Evolutionary conservation across 2,113 vertebrate species (phyloP).

Genomic region (Mirounga angustirostris): DNA sequence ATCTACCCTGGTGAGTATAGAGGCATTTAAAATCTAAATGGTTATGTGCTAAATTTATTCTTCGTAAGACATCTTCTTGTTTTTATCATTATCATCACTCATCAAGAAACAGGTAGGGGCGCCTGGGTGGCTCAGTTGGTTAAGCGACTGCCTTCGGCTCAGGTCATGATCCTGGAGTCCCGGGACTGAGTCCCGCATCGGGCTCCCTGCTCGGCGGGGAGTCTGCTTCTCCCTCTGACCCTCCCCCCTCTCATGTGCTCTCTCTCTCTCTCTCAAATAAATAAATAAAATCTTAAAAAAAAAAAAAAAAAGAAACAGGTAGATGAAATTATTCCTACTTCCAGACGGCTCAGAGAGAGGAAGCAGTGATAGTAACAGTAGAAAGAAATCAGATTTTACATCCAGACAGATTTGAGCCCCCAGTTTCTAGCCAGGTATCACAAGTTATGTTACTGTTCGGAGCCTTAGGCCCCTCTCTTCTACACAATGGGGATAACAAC

Average conservation of each 20-base stretch:
- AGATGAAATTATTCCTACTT: background rate
- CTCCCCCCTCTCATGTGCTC: too few species aligned
- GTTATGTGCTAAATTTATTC: background rate
- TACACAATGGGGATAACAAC: background rate
- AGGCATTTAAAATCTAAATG: background rate
- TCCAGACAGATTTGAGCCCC: background rate
- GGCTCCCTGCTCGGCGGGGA: too few species aligned
- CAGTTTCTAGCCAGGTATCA: background rate
- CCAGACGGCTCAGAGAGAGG: background rate
- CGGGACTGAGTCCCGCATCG: too few species aligned
- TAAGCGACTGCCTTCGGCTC: too few species aligned
- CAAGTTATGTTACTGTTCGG: background rate
- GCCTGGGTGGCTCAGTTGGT: too few species aligned
- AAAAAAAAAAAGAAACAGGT: background rate
- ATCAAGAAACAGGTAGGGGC: background rate
- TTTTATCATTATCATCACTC: background rate
- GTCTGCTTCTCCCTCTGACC: too few species aligned
- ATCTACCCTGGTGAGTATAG: background rate
- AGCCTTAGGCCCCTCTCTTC: background rate
- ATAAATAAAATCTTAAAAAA: too few species aligned
- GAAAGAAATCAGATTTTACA: background rate
- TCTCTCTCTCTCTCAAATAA: too few species aligned
- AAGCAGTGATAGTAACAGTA: background rate
- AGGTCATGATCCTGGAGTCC: too few species aligned
- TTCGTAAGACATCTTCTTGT: background rate